Base-by-base conservation (phyloP, 2,888 invertebrate species). In the Cephus pulcher region DNA sequence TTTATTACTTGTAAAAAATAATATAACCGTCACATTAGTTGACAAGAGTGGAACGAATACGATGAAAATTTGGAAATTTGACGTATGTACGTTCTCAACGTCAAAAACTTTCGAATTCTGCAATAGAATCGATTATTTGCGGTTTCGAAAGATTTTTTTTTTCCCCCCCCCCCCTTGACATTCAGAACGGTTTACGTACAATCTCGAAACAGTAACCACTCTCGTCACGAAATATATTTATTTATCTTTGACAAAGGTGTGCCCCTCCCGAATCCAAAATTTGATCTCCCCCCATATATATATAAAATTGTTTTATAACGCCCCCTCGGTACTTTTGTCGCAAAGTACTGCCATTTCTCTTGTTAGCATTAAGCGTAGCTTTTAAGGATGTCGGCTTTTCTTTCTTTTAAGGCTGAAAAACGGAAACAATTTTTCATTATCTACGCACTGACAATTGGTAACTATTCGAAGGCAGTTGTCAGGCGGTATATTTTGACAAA, bases 391-490 rank as follows among this genome's bases (percentile, higher is more conserved):
- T 15, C 12, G 40, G 40, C 40, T 40, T 40, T 40, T 40, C 12
- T 15, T 1, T 40, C 4, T 15, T 40, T 40, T 40, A 40, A 40
- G 15, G 40, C 40, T 40, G 40, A 40, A 40, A 40, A 70, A 74
- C 77, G 82, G 82, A 83, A 86, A 86, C 84, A 86, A 85, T 86
- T 87, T 88, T 86, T 87, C 81, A 84, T 83, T 76, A 83, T 86
- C 84, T 86, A 86, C 84, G 82, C 82, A 74, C 82, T 84, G 87
- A 78, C 84, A 86, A 80, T 83, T 75, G 82, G 75, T 81, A 32
- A 70, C 74, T 74, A 76, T 75, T 75, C 76, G 76, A 76, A 76
- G 56, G 78, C 82, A 76, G 80, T 87, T 88, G 84, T 81, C 86
- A 84, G 81, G 83, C 79, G 73, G 83, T 87, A 85, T 81, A 84